Conservation (phyloP, 2,888 invertebrate genomes). For the Hydropsyche betteni region DNA sequence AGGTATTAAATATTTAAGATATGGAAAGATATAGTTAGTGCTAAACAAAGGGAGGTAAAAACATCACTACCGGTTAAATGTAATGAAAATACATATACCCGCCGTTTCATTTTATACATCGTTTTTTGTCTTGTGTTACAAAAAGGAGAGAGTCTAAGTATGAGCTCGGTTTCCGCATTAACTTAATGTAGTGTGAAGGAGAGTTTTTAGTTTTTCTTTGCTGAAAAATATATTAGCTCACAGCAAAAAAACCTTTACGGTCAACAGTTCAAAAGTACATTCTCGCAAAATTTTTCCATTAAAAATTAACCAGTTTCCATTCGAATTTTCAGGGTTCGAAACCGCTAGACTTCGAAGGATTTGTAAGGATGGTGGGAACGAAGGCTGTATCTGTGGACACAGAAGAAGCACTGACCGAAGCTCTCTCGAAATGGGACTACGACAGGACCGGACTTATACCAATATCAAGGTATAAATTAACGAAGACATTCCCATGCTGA, state of each 20-base stretch:
- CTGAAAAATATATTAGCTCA: slow-evolving; percentile 10
- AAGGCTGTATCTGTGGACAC: slow-evolving; percentile 71
- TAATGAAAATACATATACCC: slow-evolving; percentile 27
- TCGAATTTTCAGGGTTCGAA: slow-evolving; percentile 57
- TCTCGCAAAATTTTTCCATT: too few relatives aligned
- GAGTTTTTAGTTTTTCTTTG: slow-evolving; percentile 23
- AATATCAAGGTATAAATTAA: slow-evolving; percentile 65
- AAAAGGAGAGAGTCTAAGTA: slow-evolving; percentile 3
- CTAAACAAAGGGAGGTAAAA: slow-evolving; percentile 2
- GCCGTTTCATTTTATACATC: slow-evolving; percentile 15
- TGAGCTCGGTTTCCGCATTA: slow-evolving; percentile 15
- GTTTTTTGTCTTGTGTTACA: slow-evolving; percentile 11
- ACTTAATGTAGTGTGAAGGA: slow-evolving; percentile 38
- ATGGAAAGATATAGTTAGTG: not conserved
- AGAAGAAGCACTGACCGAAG: slow-evolving; percentile 70
- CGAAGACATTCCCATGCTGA: too few relatives aligned
- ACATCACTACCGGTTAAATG: slow-evolving; percentile 35
- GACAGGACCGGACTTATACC: slow-evolving; percentile 70
- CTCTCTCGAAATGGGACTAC: slow-evolving; percentile 72
- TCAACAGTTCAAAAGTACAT: too few relatives aligned
- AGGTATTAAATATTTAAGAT: not conserved
- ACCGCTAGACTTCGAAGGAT: slow-evolving; percentile 71
- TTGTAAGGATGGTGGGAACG: slow-evolving; percentile 70
- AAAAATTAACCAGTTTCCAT: too few relatives aligned
- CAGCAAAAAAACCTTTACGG: not conserved